phyloP scores from a whole-genome alignment of 2,888 invertebrate genomes.

The Andrena dorsata region DNA sequence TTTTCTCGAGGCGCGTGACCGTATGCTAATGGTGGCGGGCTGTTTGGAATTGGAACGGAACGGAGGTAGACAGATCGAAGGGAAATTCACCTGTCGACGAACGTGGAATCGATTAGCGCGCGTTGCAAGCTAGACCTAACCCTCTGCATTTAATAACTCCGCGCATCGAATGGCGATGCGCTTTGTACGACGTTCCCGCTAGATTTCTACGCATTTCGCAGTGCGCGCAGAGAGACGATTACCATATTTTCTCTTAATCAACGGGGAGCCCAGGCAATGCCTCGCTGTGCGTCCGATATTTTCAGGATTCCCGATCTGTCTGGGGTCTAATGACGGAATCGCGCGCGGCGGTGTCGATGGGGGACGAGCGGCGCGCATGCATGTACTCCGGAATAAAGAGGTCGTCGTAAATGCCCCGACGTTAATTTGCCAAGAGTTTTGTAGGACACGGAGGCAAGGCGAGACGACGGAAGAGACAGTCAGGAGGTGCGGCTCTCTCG shows the following conservation, averaged over 20 bases:
- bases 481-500: conserved; percentile 43
- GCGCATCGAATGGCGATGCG: not conserved
- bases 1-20: conserved; percentile 36
- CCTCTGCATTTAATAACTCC: conserved; percentile 24
- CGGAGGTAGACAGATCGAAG: not conserved
- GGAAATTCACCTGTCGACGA: not conserved
- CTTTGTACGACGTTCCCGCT: not conserved
- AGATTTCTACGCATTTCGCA: conserved; percentile 35
- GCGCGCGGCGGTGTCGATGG: not conserved
- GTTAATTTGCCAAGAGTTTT: conserved; percentile 76
- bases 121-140: not conserved
- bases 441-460: conserved; percentile 71
- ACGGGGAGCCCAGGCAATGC: not conserved
- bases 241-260: conserved; percentile 53
- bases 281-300: too few species aligned
- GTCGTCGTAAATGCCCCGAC: conserved; percentile 68
- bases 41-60: conserved; percentile 22
- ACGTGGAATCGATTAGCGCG: not conserved
- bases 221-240: conserved; percentile 13
- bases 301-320: not conserved
- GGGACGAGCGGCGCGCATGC: conserved; percentile 19
- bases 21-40: conserved; percentile 3
- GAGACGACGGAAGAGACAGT: conserved; percentile 52
- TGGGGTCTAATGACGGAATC: conserved; percentile 1
- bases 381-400: conserved; percentile 65